Evolutionary conservation across 2,113 vertebrate species (phyloP).

Genomic region (human): GRCh38 chr5:62123501-62124000

Average conservation of each 20-base stretch:
- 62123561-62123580: slow-evolving; percentile 23
- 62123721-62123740: not conserved
- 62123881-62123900: too few species aligned
- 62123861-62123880: not conserved
- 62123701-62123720: not conserved
- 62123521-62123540: slow-evolving; percentile 27
- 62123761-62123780: not conserved
- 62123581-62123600: not conserved
- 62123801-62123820: not conserved
- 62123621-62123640: not conserved
- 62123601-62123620: not conserved
- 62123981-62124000: not conserved
- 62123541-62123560: slow-evolving; percentile 13
- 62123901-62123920: not conserved
- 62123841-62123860: not conserved
- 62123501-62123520: slow-evolving; percentile 28
- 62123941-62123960: not conserved
- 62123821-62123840: not conserved
- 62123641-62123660: not conserved
- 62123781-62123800: not conserved
- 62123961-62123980: not conserved
- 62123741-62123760: not conserved
- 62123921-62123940: not conserved
- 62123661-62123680: not conserved
- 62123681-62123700: not conserved